These are phyloP conservation scores for Nysson spinosus DNA, from an alignment of 2,888 invertebrate species.

Conservation along the genomic window DNA sequence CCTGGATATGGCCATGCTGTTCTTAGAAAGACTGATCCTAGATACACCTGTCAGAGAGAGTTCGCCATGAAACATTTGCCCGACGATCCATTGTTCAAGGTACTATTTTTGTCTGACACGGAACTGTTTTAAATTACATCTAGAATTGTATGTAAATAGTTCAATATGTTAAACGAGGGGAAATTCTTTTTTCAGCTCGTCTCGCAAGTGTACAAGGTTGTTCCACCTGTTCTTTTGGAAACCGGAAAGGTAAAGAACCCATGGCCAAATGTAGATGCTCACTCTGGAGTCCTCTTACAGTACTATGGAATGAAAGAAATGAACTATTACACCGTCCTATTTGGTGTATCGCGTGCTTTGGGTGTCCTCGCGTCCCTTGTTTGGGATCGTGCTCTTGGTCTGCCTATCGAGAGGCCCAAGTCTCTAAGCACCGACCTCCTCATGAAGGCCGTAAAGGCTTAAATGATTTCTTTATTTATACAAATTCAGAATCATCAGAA, in stretches of 20 bases:
- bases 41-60: constrained; percentile 95
- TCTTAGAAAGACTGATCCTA: constrained; percentile 95
- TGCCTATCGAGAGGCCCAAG: constrained; percentile 91
- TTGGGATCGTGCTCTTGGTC: constrained; percentile 90
- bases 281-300: constrained; percentile 88
- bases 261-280: constrained; percentile 99
- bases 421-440: constrained; percentile 81
- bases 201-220: constrained; percentile 93
- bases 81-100: constrained; percentile 93
- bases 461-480: constrained; percentile 48
- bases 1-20: constrained; percentile 98
- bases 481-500: constrained; percentile 36
- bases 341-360: constrained; percentile 92
- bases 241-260: constrained; percentile 98
- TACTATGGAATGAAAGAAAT: constrained; percentile 93
- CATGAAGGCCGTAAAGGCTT: constrained; percentile 73
- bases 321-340: constrained; percentile 94
- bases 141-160: background rate
- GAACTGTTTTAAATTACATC: too few relatives aligned
- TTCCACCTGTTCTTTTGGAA: constrained; percentile 93
- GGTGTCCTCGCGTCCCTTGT: constrained; percentile 88
- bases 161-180: background rate
- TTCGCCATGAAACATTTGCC: constrained; percentile 96
- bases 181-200: constrained; percentile 86
- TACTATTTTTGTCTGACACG: constrained; percentile 65